phyloP scores from a whole-genome alignment of 64 coral and sea anemone genomes.

The Actinia tenebrosa region DNA sequence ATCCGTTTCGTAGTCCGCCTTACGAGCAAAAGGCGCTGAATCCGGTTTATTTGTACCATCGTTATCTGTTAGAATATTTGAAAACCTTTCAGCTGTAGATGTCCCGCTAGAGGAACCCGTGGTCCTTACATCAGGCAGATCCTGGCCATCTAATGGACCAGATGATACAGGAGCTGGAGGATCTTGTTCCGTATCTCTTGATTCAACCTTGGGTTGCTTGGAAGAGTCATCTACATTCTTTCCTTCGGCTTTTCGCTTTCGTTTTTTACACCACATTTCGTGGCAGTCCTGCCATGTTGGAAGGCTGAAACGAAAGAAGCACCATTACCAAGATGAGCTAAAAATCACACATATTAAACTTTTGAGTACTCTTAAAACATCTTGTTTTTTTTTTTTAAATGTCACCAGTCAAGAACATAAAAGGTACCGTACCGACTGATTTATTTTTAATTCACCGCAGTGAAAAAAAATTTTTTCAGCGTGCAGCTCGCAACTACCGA shows the following conservation, averaged over 20 bases:
- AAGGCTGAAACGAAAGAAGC: constrained; percentile 46
- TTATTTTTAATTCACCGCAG: no score
- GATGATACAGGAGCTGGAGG: not conserved
- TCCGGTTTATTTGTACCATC: not conserved
- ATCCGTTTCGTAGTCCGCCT: not conserved
- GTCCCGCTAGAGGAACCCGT: not conserved
- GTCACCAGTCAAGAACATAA: no score
- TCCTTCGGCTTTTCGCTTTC: constrained; percentile 76
- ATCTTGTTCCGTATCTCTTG: constrained; percentile 31
- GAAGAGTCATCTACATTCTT: constrained; percentile 53
- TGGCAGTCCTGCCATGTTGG: constrained; percentile 99
- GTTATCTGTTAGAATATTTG: not conserved
- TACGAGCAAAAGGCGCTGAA: not conserved
- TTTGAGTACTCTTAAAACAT: not conserved
- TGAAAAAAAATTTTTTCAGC: no score
- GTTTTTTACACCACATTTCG: constrained; percentile 99
- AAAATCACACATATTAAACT: not conserved
- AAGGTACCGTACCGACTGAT: no score
- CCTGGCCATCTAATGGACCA: not conserved
- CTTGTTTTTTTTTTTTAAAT: no score
- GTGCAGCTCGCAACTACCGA: no score
- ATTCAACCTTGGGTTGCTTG: constrained; percentile 52
- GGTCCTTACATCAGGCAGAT: not conserved
- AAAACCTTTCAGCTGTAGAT: not conserved
- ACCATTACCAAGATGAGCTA: not conserved